Evolutionary conservation across 2,797 vertebrate species (phyloP).

Genomic region (Champsocephalus esox): DNA sequence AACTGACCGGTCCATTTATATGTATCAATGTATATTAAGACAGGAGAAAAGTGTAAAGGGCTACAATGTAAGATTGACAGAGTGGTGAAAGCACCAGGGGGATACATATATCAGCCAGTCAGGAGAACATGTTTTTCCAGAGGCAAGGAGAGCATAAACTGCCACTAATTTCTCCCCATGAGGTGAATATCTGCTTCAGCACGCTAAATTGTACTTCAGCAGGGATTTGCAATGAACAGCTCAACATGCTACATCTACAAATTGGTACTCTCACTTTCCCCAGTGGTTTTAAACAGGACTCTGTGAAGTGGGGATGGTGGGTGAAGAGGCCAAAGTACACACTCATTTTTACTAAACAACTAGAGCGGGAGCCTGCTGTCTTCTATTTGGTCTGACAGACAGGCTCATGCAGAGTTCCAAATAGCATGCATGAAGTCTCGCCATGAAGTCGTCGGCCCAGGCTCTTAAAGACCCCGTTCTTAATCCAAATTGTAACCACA

Average conservation of each 20-base stretch:
- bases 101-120: constrained; percentile 6
- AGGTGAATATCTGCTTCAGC: constrained; percentile 29
- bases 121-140: constrained; percentile 46
- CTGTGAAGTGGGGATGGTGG: constrained; percentile 65
- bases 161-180: constrained; percentile 43
- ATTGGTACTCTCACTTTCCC: constrained; percentile 71
- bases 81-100: constrained; percentile 5
- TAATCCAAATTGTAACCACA: constrained; percentile 70
- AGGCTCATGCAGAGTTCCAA: constrained; percentile 71
- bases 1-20: neutral
- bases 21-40: neutral
- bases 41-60: constrained; percentile 7
- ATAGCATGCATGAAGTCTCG: constrained; percentile 71
- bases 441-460: constrained; percentile 64
- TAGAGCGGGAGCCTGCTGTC: constrained; percentile 71
- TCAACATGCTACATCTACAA: constrained; percentile 69
- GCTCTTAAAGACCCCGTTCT: constrained; percentile 57
- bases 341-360: constrained; percentile 82
- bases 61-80: constrained; percentile 1
- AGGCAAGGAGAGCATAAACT: constrained; percentile 25
- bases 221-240: constrained; percentile 50
- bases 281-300: constrained; percentile 65
- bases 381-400: constrained; percentile 78
- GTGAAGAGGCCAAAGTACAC: constrained; percentile 80
- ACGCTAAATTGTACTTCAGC: constrained; percentile 47